Percentiles rank a stretch among this genome's conserved stretches.
phyloP scores from a whole-genome alignment of 2,888 invertebrate genomes.

The Cinara cedri region DNA sequence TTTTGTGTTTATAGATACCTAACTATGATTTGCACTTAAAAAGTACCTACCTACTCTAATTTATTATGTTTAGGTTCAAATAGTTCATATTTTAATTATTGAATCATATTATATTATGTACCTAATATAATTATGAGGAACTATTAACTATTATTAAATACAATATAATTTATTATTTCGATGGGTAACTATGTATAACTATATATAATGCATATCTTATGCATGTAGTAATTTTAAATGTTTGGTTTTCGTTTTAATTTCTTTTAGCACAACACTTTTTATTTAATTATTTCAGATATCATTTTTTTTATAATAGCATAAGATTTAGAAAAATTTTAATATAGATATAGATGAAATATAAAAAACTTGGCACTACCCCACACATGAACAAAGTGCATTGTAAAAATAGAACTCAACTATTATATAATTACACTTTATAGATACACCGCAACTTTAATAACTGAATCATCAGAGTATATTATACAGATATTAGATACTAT shows the following conservation, averaged over 20 bases:
- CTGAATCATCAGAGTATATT: neutral
- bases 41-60: no score
- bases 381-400: conserved; percentile 26
- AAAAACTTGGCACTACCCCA: conserved; percentile 44
- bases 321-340: conserved; percentile 23
- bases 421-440: conserved; percentile 43
- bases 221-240: no score
- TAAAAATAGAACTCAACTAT: conserved; percentile 52
- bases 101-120: no score
- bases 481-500: neutral
- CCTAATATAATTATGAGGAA: no score
- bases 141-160: no score
- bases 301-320: conserved; percentile 34
- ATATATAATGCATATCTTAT: no score
- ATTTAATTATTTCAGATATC: conserved; percentile 7
- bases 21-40: no score
- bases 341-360: conserved; percentile 41
- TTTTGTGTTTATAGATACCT: no score
- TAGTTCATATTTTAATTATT: no score
- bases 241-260: neutral
- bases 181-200: no score
- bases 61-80: neutral
- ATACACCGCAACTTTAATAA: conserved; percentile 18
- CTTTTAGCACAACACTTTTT: neutral
- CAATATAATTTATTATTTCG: no score